These are phyloP conservation scores for Melipona bicolor DNA, from an alignment of 2,888 invertebrate genomes.

Conservation along the genomic window DNA sequence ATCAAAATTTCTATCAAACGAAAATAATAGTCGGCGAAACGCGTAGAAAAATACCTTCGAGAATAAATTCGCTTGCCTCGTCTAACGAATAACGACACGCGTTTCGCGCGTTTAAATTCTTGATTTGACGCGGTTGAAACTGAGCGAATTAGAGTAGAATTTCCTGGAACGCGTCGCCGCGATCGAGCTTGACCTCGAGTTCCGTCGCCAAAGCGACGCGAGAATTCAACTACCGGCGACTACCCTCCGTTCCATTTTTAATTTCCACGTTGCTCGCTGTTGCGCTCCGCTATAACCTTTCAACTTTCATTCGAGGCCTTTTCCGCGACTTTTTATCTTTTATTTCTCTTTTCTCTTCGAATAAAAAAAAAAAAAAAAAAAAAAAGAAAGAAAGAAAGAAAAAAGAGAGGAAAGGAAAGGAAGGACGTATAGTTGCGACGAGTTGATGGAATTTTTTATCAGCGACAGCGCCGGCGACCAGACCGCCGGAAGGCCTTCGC, in stretches of 20 bases:
- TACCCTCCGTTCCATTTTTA: neutral
- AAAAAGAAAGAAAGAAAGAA: too few species aligned
- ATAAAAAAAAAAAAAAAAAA: too few species aligned
- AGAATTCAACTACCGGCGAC: neutral
- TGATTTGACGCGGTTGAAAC: neutral
- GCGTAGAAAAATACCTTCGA: neutral
- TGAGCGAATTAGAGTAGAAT: slow-evolving; percentile 2
- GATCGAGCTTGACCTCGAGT: neutral
- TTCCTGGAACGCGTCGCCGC: neutral
- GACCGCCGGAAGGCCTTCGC: neutral
- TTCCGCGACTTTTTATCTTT: neutral
- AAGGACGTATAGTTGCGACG: slow-evolving; percentile 7
- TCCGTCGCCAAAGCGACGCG: neutral
- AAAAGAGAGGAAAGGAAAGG: too few species aligned
- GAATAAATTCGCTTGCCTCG: neutral
- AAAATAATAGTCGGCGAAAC: neutral
- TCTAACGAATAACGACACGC: neutral
- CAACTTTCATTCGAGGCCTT: neutral
- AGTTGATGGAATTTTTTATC: slow-evolving; percentile 34
- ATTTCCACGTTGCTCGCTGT: neutral
- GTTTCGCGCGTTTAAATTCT: neutral
- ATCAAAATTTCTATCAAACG: neutral
- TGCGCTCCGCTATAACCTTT: neutral
- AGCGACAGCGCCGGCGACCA: neutral
- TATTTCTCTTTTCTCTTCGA: too few species aligned